A percentile compares a stretch with the other conserved stretches of the same genome.
Evolutionary conservation across 2,797 vertebrate genomes (phyloP).

Genomic region (Natrix natrix): DNA sequence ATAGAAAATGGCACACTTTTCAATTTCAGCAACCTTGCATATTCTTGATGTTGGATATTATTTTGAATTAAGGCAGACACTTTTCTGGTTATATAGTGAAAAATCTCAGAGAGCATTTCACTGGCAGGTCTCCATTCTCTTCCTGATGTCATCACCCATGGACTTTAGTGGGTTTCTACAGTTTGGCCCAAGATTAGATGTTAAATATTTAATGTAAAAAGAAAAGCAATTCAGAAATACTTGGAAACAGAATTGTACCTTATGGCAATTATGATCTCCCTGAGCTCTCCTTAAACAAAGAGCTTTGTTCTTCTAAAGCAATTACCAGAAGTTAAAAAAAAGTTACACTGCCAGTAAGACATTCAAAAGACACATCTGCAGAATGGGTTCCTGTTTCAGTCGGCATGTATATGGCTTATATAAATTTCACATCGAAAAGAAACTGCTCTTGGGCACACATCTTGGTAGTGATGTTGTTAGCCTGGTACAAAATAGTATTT

Average conservation of each 20-base stretch:
- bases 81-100: slow-evolving; percentile 58
- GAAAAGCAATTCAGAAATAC: slow-evolving; percentile 76
- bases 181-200: slow-evolving; percentile 73
- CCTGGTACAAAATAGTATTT: background rate
- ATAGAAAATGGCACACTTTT: slow-evolving; percentile 37
- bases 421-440: background rate
- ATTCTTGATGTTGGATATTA: slow-evolving; percentile 34
- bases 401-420: slow-evolving; percentile 15
- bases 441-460: slow-evolving; percentile 7
- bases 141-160: slow-evolving; percentile 62
- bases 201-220: slow-evolving; percentile 81
- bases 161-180: slow-evolving; percentile 66
- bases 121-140: slow-evolving; percentile 57
- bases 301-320: slow-evolving; percentile 79
- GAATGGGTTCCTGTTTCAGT: slow-evolving; percentile 33
- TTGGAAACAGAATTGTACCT: slow-evolving; percentile 73
- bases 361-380: slow-evolving; percentile 58
- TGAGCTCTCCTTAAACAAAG: slow-evolving; percentile 80
- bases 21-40: background rate
- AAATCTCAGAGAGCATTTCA: slow-evolving; percentile 47
- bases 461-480: background rate
- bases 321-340: slow-evolving; percentile 77
- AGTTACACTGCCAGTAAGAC: slow-evolving; percentile 67
- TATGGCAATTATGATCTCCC: slow-evolving; percentile 77
- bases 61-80: background rate